Conservation (phyloP, 2,888 invertebrate genomes). For the Gymnosoma rotundatum region DNA sequence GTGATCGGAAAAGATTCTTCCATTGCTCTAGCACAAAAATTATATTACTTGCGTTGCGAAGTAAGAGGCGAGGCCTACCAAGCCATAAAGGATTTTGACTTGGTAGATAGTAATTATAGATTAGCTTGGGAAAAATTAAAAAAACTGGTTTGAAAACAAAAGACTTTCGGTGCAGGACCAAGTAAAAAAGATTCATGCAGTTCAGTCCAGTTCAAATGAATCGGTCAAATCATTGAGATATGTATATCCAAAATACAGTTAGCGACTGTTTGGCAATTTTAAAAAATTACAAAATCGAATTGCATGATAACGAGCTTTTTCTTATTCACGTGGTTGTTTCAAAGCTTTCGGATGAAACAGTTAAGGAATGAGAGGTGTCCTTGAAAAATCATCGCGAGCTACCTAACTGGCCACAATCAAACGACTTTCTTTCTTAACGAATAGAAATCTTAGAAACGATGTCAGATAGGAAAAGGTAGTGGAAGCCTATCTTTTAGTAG, state of each 20-base stretch:
- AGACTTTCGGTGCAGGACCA: conserved; percentile 34
- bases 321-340: too few species aligned
- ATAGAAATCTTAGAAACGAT: too few species aligned
- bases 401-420: neutral
- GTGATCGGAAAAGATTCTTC: too few species aligned
- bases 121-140: conserved; percentile 28
- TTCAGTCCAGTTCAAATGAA: neutral
- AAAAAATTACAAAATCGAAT: too few species aligned
- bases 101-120: conserved; percentile 28
- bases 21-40: conserved; percentile 2
- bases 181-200: conserved; percentile 23
- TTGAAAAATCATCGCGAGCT: conserved; percentile 12
- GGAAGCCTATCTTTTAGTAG: neutral
- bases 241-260: too few species aligned
- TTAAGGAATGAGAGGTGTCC: conserved; percentile 26
- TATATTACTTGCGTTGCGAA: too few species aligned
- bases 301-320: too few species aligned
- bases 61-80: conserved; percentile 1
- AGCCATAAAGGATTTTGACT: conserved; percentile 26
- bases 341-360: neutral
- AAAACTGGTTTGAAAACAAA: conserved; percentile 32
- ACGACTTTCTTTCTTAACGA: too few species aligned
- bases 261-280: too few species aligned
- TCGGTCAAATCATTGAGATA: neutral
- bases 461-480: too few species aligned